These are phyloP conservation scores for Cromileptes altivelis DNA, from an alignment of 2,113 vertebrate species.

Conservation along the genomic window DNA sequence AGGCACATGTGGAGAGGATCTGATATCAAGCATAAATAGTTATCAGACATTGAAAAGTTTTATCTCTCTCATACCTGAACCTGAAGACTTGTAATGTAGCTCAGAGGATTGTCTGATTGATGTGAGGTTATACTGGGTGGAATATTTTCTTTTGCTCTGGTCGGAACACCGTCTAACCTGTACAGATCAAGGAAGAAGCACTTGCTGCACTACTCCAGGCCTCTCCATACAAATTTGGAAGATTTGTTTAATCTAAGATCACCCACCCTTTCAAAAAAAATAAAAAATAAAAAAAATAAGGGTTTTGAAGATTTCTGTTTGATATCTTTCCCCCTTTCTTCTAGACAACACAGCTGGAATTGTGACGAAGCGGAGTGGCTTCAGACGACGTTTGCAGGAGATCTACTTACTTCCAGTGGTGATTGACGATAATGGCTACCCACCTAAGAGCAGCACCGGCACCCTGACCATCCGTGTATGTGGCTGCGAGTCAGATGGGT, in stretches of 20 bases:
- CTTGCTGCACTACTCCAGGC: constrained; percentile 24
- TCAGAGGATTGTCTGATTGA: constrained; percentile 38
- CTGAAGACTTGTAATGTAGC: constrained; percentile 16
- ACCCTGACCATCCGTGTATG: constrained; percentile 96
- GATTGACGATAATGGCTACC: constrained; percentile 95
- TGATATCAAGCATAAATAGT: constrained; percentile 46
- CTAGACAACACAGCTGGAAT: constrained; percentile 97
- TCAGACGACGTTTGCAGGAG: constrained; percentile 93
- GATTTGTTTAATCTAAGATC: background rate
- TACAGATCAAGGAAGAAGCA: constrained; percentile 20
- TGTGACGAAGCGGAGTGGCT: constrained; percentile 90
- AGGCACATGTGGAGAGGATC: constrained; percentile 12
- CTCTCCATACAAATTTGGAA: background rate
- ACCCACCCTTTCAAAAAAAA: background rate
- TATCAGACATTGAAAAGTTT: constrained; percentile 41
- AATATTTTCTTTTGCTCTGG: constrained; percentile 31
- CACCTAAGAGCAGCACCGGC: constrained; percentile 94
- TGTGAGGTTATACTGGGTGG: constrained; percentile 15
- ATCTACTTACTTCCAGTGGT: constrained; percentile 92
- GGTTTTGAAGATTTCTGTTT: background rate
- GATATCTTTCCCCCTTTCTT: background rate
- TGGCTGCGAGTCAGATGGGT: constrained; percentile 92
- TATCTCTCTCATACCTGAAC: constrained; percentile 14
- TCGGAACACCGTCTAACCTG: constrained; percentile 30
- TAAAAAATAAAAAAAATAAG: background rate